Evolutionary conservation across 2,113 vertebrate species (phyloP), one percentile per base, ranked within the genome.

Genomic region (Takifugu bimaculatus): DNA sequence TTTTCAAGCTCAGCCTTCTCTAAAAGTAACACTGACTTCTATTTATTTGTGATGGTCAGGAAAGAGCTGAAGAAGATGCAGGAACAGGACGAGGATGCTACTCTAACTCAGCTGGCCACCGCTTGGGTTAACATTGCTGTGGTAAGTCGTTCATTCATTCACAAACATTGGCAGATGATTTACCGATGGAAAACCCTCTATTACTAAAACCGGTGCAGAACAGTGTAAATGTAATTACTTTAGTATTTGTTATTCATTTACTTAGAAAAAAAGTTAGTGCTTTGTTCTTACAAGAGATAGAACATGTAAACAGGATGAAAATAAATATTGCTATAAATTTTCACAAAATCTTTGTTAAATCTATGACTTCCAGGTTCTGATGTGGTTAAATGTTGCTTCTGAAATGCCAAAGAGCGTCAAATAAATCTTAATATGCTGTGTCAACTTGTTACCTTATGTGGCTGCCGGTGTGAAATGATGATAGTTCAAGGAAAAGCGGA

Each of bases 51-150:
- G 0, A 20, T 62, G 4, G 12, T 48, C 85, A 99, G 97, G 65
- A 98, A 99, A 74, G 97, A 98, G 56, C 90, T 99, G 60, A 99
- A 98, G 84, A 96, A 93, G 60, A 98, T 99, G 96, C 96, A 97
- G 78, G 97, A 99, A 55, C 93, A 93, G 61, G 97, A 99, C 0
- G 97, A 99, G 68, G 96, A 98, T 0, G 93, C 95, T 0, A 98
- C 97, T 0, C 89, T 99, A 7, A 98, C 96, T 5, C 97, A 99
- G 89, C 88, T 99, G 65, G 93, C 95, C 10, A 95, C 94, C 0
- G 97, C 96, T 60, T 98, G 95, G 97, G 94, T 97, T 74, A 95
- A 93, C 70, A 88, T 99, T 62, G 93, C 94, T 0, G 26, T 92
- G 62, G 97, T 96, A 75, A 92, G 94, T 14, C 14, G 3, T 50